Percentiles rank a stretch among this genome's conserved stretches.
These are phyloP conservation scores for Eupleurogrammus muticus DNA, from an alignment of 2,797 vertebrate genomes.

Conservation along the genomic window DNA sequence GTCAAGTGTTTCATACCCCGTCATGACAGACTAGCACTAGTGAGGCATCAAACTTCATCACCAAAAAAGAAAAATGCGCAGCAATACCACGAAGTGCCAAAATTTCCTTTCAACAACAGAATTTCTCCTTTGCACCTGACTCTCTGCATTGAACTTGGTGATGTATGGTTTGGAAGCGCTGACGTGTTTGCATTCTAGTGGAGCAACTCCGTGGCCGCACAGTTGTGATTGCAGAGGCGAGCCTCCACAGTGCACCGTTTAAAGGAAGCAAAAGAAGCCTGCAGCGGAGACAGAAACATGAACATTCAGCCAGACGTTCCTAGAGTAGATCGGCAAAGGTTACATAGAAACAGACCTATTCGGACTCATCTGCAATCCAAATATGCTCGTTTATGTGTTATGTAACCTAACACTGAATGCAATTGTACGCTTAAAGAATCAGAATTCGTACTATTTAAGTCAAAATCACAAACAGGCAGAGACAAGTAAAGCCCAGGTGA, in stretches of 20 bases:
- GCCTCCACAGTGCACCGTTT: slow-evolving; percentile 24
- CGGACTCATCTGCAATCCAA: slow-evolving; percentile 12
- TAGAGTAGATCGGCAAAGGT: slow-evolving; percentile 16
- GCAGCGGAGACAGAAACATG: slow-evolving; percentile 3
- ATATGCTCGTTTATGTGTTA: slow-evolving; percentile 6
- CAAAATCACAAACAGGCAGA: slow-evolving; percentile 2
- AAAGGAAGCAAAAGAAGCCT: slow-evolving; percentile 17
- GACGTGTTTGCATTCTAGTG: neutral
- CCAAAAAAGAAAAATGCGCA: too few species aligned
- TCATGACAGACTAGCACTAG: too few species aligned
- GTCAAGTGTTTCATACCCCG: too few species aligned
- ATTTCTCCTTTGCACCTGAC: too few species aligned
- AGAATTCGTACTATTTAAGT: slow-evolving; percentile 1
- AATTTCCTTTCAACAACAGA: too few species aligned
- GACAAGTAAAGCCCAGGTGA: neutral
- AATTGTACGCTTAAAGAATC: neutral
- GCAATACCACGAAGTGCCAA: too few species aligned
- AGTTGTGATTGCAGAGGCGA: slow-evolving; percentile 6
- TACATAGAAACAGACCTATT: slow-evolving; percentile 28
- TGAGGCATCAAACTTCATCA: too few species aligned
- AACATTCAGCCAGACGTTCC: slow-evolving; percentile 33
- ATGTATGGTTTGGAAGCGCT: too few species aligned
- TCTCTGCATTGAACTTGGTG: too few species aligned
- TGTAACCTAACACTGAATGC: neutral
- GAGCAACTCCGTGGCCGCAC: slow-evolving; percentile 6